Base-by-base conservation (phyloP, 2,888 invertebrate species). In the Ornithoptera alexandrae region DNA sequence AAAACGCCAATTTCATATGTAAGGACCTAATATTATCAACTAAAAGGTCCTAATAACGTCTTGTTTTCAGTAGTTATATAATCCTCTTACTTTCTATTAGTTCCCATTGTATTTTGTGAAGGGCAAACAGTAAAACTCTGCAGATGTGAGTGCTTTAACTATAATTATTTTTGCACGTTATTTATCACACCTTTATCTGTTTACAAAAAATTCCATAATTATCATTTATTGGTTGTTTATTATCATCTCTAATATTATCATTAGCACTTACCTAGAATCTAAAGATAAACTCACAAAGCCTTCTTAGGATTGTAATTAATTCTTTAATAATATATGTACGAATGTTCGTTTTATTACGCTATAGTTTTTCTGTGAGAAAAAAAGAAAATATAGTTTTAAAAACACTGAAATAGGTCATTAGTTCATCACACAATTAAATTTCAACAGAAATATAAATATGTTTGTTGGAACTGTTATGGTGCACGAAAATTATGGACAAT, bases 181-280 rank as follows among this genome's bases (percentile, higher is more conserved):
- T 39, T 65, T 58, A 65, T 58, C 58, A 22, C 22, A 24, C 17
- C 58, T 57, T 65, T 66, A 66, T 66, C 66, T 66, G 42, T 60
- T 66, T 60, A 66, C 46, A 66, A 60, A 50, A 30, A 66, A 66
- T 53, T 66, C 65, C 59, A 66, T 66, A 50, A 60, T 66, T 50
- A 60, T 30, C n/a, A n/a, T 30, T 60, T 46, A 46, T 66, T 57
- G 58, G 12, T 60, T 50, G 59, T 60, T 66, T 66, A 50, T 57
- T 39, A 57, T 65, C 42, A 65, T 65, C 57, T 65, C 10, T 20
- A 59, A 59, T 24, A 59, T 57, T 57, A 57, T 20, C 57, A 17
- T 20, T 20, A 20, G 20, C 22, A 57, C 20, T 57, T 57, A 57
- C n/a, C 57, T n/a, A n/a, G n/a, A 59, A 30, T 30, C 3, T 58